A percentile compares a stretch with the other conserved stretches of the same genome.
phyloP scores from a whole-genome alignment of 2,797 vertebrate species.

The Chrosomus eos region DNA sequence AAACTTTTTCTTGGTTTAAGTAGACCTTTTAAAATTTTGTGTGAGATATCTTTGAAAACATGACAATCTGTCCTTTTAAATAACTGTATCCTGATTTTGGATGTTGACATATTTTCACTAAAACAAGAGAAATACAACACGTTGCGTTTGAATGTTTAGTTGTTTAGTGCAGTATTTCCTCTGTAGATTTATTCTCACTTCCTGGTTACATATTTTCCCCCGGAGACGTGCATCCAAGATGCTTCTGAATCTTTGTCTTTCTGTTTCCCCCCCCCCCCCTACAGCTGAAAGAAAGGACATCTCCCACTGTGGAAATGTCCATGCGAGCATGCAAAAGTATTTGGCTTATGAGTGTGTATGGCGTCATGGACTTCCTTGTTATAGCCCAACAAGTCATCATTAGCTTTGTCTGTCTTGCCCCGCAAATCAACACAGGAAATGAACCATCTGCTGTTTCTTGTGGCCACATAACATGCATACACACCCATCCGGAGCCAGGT shows the following conservation, averaged over 20 bases:
- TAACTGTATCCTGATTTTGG: not conserved
- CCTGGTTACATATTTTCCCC: slow-evolving; percentile 63
- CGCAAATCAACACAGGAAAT: slow-evolving; percentile 62
- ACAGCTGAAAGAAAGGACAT: slow-evolving; percentile 58
- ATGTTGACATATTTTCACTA: not conserved
- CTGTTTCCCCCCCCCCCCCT: not conserved
- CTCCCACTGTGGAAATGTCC: not conserved
- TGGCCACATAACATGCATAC: slow-evolving; percentile 57
- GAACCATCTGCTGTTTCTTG: slow-evolving; percentile 70
- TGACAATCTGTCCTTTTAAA: not conserved
- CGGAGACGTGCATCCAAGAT: slow-evolving; percentile 68
- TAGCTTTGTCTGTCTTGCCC: slow-evolving; percentile 42
- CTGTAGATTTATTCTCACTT: slow-evolving; percentile 41
- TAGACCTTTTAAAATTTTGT: not conserved
- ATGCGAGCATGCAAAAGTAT: slow-evolving; percentile 16
- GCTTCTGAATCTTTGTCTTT: slow-evolving; percentile 65
- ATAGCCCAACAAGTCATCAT: slow-evolving; percentile 28
- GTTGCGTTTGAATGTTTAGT: slow-evolving; percentile 27
- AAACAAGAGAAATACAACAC: not conserved
- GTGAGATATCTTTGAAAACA: not conserved
- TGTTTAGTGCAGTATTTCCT: slow-evolving; percentile 43
- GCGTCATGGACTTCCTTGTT: slow-evolving; percentile 14
- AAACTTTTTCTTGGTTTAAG: not conserved
- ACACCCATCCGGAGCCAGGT: slow-evolving; percentile 11
- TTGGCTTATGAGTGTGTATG: not conserved